Base-by-base conservation (phyloP, 2,113 vertebrate genomes). In the Ramphastos sulfuratus region DNA sequence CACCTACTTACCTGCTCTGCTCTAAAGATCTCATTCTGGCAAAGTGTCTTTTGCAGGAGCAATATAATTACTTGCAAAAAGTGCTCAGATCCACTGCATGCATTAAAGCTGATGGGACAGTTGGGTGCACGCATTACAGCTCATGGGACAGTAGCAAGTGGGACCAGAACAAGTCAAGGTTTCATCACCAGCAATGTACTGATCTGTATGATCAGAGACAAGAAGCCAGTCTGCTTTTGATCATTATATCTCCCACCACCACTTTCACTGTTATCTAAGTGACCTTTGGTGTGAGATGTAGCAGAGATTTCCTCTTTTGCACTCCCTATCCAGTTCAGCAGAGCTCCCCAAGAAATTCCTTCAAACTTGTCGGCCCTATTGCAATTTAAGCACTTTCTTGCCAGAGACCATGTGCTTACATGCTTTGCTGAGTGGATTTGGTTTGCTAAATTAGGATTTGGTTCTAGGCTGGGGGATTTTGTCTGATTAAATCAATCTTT, bases 401-500 rank as follows among this genome's bases (percentile, higher is more conserved):
- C 64, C 46, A 16, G 67, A 87, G 89, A 76, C 13, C 31, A 15
- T 20, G 54, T 31, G 17, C 46, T 83, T 61, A 54, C 1, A 3
- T 35, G 44, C 19, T 89, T 74, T 87, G 44, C 33, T 61, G 54
- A 74, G 30, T 74, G 21, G n/a, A 73, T 85, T 73, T 63, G 19
- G 67, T 80, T 82, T 87, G 52, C 71, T 89, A 87, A 89, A 89
- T 71, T 83, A 91, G 75, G 28, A 82, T 89, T 90, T 77, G 33
- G 82, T 83, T 91, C 75, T 71, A 83, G 20, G 17, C 56, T 80
- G 71, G 59, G 23, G 82, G 54, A 78, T 61, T 94, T 90, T 91
- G 75, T 74, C 82, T 54, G 64, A 87, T 93, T 83, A 91, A 92
- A 93, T 94, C 76, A 92, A 74, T 93, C 54, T 85, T 87, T 85